These are phyloP conservation scores for Eriosoma lanigerum DNA, from an alignment of 1,140 invertebrate species.

Conservation along the genomic window DNA sequence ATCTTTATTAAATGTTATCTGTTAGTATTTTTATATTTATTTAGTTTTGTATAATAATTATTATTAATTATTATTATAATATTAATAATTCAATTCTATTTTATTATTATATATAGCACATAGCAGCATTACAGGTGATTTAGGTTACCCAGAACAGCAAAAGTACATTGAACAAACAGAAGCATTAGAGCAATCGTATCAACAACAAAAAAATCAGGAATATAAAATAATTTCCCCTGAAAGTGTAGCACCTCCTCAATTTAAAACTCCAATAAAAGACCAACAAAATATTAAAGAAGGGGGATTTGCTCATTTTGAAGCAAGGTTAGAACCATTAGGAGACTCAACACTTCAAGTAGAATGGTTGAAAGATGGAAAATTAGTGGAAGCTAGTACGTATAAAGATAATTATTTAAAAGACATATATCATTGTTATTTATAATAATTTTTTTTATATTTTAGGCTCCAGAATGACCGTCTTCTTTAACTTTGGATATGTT, in stretches of 20 bases:
- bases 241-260: constrained; percentile 78
- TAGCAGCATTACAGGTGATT: constrained; percentile 78
- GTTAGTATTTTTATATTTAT: constrained; percentile 57
- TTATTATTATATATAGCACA: constrained; percentile 60
- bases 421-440: constrained; percentile 13
- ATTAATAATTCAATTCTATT: background rate
- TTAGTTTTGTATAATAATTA: background rate
- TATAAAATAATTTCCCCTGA: constrained; percentile 78
- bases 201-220: constrained; percentile 63
- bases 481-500: constrained; percentile 96
- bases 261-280: constrained; percentile 90
- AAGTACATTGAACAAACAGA: constrained; percentile 91
- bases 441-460: constrained; percentile 54
- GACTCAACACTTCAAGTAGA: constrained; percentile 89
- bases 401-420: background rate
- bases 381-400: constrained; percentile 79
- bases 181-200: constrained; percentile 87
- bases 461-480: constrained; percentile 87
- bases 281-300: constrained; percentile 86
- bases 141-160: constrained; percentile 89
- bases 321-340: constrained; percentile 87
- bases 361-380: constrained; percentile 92
- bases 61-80: too few species aligned
- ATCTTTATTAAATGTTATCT: constrained; percentile 74
- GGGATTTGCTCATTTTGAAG: constrained; percentile 94